Evolutionary conservation across 2,797 vertebrate genomes (phyloP).

Genomic region (Brachyrhaphis roseni): DNA sequence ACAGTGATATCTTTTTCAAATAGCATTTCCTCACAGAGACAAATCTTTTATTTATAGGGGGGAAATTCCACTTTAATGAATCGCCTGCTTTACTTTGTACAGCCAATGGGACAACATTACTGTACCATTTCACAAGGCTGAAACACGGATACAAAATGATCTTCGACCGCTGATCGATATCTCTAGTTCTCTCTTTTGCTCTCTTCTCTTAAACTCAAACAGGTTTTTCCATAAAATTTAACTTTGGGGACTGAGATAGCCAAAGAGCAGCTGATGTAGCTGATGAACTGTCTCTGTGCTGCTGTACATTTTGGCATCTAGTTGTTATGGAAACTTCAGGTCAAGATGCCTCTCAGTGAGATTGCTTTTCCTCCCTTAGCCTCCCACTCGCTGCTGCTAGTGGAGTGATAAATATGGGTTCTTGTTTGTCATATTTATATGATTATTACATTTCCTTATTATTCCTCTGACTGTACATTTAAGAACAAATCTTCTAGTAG

Average conservation of each 20-base stretch:
- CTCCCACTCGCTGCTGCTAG: not conserved
- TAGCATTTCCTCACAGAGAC: too few species aligned
- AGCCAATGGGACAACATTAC: not conserved
- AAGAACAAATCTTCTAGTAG: not conserved
- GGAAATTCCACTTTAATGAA: not conserved
- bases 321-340: not conserved
- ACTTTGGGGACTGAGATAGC: not conserved
- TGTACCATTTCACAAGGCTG: not conserved
- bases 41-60: too few species aligned
- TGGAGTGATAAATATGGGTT: not conserved
- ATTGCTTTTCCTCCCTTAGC: not conserved
- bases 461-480: not conserved
- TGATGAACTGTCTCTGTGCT: not conserved
- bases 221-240: not conserved
- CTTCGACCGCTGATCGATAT: not conserved
- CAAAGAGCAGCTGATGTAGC: not conserved
- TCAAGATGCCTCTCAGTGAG: not conserved
- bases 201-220: not conserved
- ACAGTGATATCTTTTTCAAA: too few species aligned
- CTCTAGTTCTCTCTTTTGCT: not conserved
- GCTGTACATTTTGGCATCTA: too few species aligned
- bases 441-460: not conserved
- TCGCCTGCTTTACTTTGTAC: not conserved
- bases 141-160: not conserved
- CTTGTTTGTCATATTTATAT: not conserved